phyloP scores from a whole-genome alignment of 2,888 invertebrate genomes.

The Troides aeacus region DNA sequence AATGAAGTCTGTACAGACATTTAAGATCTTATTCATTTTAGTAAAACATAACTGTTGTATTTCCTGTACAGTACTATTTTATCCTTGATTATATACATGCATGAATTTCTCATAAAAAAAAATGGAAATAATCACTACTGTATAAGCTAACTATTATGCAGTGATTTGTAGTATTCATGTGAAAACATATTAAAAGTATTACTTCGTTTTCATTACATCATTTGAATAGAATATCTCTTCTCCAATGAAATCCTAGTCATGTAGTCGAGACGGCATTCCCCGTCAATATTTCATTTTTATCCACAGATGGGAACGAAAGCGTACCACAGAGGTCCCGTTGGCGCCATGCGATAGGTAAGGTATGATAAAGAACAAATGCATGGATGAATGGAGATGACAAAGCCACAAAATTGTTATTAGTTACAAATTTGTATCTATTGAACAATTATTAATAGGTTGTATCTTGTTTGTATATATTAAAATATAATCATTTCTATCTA shows the following conservation, averaged over 20 bases:
- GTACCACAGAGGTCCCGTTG: constrained; percentile 54
- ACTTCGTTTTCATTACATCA: constrained; percentile 8
- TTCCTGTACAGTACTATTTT: no score
- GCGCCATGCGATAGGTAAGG: constrained; percentile 66
- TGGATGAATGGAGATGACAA: constrained; percentile 36
- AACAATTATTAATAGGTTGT: not conserved
- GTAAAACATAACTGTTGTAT: not conserved
- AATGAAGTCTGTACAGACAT: not conserved
- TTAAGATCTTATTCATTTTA: no score
- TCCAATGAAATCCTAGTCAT: constrained; percentile 37
- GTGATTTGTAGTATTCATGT: not conserved
- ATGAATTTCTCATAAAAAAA: constrained; percentile 19
- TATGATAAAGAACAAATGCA: constrained; percentile 33
- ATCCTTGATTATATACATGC: constrained; percentile 7
- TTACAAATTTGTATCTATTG: not conserved
- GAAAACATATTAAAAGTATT: constrained; percentile 6
- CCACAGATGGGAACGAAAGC: constrained; percentile 69
- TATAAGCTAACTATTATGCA: not conserved
- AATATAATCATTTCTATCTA: no score
- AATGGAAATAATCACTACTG: not conserved
- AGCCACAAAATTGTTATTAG: not conserved
- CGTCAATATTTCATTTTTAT: constrained; percentile 78
- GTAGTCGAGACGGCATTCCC: constrained; percentile 74
- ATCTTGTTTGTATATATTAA: not conserved
- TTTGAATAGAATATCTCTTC: constrained; percentile 6